Evolutionary conservation across 2,113 vertebrate genomes (phyloP), one percentile per base, ranked within the genome.

Genomic region (Erythrocercus mccallii): DNA sequence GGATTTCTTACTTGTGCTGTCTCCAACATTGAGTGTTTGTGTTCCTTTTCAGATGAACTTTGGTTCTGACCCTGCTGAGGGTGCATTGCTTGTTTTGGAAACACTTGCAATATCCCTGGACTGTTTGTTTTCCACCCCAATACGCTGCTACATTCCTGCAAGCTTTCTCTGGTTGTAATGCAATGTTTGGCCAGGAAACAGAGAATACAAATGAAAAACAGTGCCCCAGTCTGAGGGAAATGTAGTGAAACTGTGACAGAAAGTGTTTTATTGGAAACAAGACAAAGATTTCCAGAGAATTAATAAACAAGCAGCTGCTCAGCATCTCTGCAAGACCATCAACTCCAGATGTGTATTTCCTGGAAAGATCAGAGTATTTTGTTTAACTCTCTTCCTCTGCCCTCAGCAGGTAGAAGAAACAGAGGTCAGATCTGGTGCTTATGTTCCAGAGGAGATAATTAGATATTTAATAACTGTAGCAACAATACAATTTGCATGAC

Each of bases 51-150:
- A 2, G 71, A 22, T 45, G 74, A 94, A 95, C 95, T 86, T 54
- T 28, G 88, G 47, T 50, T 94, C 86, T 83, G 92, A 93, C 88
- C 92, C 58, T 77, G 35, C 62, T 54, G 68, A 83, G 92, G 76
- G 76, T 38, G 66, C 60, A 24, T 12, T 94, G 86, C 90, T 97
- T 96, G 92, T 53, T 94, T 97, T 97, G 95, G 96, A 95, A 92
- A 93, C 66, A 71, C 88, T 92, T 78, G 68, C 68, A 20, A 37
- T 61, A 40, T 19, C 54, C 64, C 86, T 22, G 54, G 58, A 66
- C 64, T 94, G 94, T 96, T 97, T 96, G 84, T 94, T 92, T 95
- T 94, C 84, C 78, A 79, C 65, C 81, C 70, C 93, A 38, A 85
- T 57, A 76, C 14, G 73, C 87, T 65, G 45, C 91, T 90, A 31